A percentile compares a stretch with the other conserved stretches of the same genome.
phyloP scores from a whole-genome alignment of 2,797 vertebrate species.

The Distichodus sexfasciatus region DNA sequence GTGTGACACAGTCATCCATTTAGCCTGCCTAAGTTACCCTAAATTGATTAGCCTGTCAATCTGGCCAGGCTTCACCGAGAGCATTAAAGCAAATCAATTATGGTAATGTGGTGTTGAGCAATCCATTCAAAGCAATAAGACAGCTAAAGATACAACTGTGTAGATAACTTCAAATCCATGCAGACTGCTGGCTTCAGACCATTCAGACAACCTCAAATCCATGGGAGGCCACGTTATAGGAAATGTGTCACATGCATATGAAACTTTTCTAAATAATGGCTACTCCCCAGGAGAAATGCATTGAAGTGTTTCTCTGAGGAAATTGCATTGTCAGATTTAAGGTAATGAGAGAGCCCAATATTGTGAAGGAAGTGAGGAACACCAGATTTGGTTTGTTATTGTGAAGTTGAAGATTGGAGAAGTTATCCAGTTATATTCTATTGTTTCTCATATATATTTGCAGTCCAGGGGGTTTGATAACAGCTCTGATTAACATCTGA shows the following conservation, averaged over 20 bases:
- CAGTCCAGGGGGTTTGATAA: no score
- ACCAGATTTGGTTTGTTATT: neutral
- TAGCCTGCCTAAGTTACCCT: conserved; percentile 11
- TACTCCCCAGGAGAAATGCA: neutral
- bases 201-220: conserved; percentile 9
- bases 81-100: conserved; percentile 40
- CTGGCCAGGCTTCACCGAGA: conserved; percentile 8
- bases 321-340: neutral
- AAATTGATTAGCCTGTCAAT: conserved; percentile 49
- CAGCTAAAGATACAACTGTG: conserved; percentile 8
- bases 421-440: no score
- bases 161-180: conserved; percentile 24
- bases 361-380: neutral
- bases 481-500: no score
- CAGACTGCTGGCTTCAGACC: neutral
- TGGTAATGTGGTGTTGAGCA: conserved; percentile 9
- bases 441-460: no score
- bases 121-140: conserved; percentile 24
- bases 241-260: conserved; percentile 21
- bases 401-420: neutral
- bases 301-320: conserved; percentile 11
- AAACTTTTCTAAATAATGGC: neutral
- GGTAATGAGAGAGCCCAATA: neutral
- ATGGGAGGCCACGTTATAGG: neutral
- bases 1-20: conserved; percentile 31